Base-by-base conservation (phyloP, 1,140 invertebrate genomes). In the Drosophila cardini region DNA sequence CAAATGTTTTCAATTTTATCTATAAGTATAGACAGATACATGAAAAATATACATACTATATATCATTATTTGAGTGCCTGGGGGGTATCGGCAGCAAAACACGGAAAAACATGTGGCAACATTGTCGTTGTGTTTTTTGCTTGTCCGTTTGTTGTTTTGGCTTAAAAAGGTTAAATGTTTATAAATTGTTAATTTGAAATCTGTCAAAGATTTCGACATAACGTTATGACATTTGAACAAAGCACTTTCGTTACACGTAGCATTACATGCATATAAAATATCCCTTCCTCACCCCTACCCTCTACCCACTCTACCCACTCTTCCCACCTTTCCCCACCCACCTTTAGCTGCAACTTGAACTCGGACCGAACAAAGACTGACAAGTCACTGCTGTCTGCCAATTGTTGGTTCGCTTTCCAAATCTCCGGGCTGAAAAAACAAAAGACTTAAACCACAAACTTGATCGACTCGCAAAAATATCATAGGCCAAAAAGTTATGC, bases 101-200 rank as follows among this genome's bases (percentile, higher is more conserved):
- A 34, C 70, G 60, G 57, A 69, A 67, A 67, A 67, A 42, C 57
- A 63, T 71, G 45, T 57, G 57, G 26, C 48, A 45, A 53, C 55
- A 32, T 43, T 72, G 43, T 62, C 32, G 18, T 6, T 11, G 32
- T 34, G 73, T 53, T 6, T 69, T 6, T 42, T 69, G 56, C 75
- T 79, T 68, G 73, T 64, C 4, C 13, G 36, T 56, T 58, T 76
- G 68, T 16, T 26, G 21, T 26, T 26, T 13, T 56, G 10, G 18
- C 40, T 42, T 18, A 38, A 60, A 60, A 72, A 76, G 78, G 72
- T 76, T 72, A 82, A 82, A 86, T 86, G 81, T 71, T 85, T 85
- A 80, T 80, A 85, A 85, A 85, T 84, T 80, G 78, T 69, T 85
- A 79, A 75, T 81, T 85, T 78, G 70, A 84, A 72, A 84, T 79